These are phyloP conservation scores for Astropecten irregularis DNA, from an alignment of 53 echinoderm and acorn worm species.

Conservation along the genomic window DNA sequence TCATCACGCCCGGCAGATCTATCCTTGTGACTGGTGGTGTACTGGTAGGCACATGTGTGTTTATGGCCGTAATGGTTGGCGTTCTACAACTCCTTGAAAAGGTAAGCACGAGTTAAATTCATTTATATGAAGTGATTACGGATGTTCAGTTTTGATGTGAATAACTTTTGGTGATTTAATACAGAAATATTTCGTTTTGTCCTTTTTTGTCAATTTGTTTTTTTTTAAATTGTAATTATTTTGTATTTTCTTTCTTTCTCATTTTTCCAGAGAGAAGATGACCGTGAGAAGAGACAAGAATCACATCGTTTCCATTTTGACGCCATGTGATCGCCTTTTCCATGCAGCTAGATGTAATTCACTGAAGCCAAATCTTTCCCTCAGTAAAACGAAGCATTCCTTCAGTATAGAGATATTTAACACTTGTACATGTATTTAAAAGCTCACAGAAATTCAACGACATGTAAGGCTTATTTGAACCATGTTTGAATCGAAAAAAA, in stretches of 20 bases:
- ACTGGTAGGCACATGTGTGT: constrained; percentile 76
- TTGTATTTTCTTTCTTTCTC: background rate
- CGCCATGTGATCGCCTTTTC: constrained; percentile 75
- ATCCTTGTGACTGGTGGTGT: constrained; percentile 83
- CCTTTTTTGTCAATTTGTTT: too few species aligned
- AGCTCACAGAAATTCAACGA: too few species aligned
- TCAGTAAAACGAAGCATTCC: too few species aligned
- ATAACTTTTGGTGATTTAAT: background rate
- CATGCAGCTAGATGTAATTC: too few species aligned
- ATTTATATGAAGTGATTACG: too few species aligned
- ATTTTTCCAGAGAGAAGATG: constrained; percentile 81
- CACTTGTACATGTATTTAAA: too few species aligned
- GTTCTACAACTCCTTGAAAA: constrained; percentile 86
- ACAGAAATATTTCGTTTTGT: background rate
- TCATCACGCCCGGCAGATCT: constrained; percentile 86
- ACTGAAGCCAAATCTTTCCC: too few species aligned
- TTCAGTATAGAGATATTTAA: too few species aligned
- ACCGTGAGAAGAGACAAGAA: constrained; percentile 90
- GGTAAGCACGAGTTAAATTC: constrained; percentile 39
- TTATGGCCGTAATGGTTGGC: constrained; percentile 77
- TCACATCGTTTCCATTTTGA: constrained; percentile 96
- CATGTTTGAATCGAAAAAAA: too few species aligned
- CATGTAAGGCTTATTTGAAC: too few species aligned
- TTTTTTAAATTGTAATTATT: background rate
- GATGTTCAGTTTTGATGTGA: too few species aligned